These are phyloP conservation scores for Ia io DNA, from an alignment of 2,113 vertebrate species.

Conservation along the genomic window DNA sequence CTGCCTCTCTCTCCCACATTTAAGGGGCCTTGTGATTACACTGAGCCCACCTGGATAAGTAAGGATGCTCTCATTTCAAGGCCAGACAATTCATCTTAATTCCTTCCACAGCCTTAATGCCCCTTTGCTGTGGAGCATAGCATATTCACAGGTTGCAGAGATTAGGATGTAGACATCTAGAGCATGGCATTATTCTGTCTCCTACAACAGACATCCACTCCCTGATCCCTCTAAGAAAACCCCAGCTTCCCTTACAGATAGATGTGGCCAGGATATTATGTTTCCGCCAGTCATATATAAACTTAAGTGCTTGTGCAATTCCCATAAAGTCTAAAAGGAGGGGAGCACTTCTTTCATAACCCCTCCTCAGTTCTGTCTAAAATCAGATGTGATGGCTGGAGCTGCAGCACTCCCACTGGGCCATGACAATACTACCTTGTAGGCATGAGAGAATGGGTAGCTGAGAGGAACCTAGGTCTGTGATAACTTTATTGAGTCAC, in stretches of 20 bases:
- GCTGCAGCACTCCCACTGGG: neutral
- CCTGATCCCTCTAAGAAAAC: neutral
- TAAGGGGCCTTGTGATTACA: neutral
- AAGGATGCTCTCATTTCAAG: neutral
- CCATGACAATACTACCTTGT: neutral
- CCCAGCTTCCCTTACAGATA: neutral
- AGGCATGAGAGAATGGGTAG: neutral
- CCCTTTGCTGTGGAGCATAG: neutral
- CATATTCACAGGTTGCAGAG: neutral
- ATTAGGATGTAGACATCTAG: neutral
- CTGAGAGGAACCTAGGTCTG: neutral
- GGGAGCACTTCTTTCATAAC: neutral
- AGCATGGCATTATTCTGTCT: neutral
- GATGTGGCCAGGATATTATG: neutral
- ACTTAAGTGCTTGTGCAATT: neutral
- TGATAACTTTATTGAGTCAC: neutral
- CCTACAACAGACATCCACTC: neutral
- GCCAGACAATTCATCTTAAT: neutral
- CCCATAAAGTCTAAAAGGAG: neutral
- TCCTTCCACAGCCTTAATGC: neutral
- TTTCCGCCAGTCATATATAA: neutral
- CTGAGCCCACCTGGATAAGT: neutral
- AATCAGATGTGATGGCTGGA: conserved; percentile 1
- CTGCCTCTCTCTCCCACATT: neutral
- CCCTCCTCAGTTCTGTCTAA: neutral